Evolutionary conservation across 1,140 invertebrate genomes (phyloP).

Genomic region (Chrysomallon squamiferum): DNA sequence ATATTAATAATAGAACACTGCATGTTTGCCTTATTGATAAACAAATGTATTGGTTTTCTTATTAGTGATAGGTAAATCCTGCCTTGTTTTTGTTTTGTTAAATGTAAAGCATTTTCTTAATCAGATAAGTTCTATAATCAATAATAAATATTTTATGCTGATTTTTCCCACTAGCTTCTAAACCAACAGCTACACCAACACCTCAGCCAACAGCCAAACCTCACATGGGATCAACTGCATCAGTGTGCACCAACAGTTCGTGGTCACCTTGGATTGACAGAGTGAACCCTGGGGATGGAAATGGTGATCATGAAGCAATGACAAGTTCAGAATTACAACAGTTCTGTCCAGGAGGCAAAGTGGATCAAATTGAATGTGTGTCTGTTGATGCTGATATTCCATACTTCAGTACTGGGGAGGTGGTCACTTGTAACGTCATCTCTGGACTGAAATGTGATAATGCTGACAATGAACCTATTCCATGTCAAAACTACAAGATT

Average conservation of each 20-base stretch:
- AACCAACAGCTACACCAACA: conserved; percentile 5
- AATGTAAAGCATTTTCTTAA: conserved; percentile 12
- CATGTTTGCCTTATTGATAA: conserved; percentile 19
- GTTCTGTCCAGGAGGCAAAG: conserved; percentile 27
- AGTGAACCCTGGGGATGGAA: conserved; percentile 23
- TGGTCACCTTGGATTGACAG: conserved; percentile 30
- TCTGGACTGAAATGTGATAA: conserved; percentile 29
- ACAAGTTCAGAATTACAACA: conserved; percentile 8
- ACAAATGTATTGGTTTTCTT: conserved; percentile 8
- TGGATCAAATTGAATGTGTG: conserved; percentile 26
- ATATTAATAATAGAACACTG: conserved; percentile 14
- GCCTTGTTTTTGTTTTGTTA: conserved; percentile 4
- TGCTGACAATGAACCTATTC: conserved; percentile 13
- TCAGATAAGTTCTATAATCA: conserved; percentile 9
- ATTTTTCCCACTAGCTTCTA: neutral
- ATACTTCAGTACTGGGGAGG: conserved; percentile 29
- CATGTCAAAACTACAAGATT: conserved; percentile 55
- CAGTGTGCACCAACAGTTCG: neutral
- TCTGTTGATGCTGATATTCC: conserved; percentile 12
- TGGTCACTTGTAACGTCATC: conserved; percentile 35
- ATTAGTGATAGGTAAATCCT: conserved; percentile 1
- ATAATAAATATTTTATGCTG: conserved; percentile 52
- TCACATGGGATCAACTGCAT: too few species aligned
- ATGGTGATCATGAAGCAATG: conserved; percentile 35
- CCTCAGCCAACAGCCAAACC: neutral